Percentiles rank a stretch among this genome's conserved stretches.
Conservation (phyloP, 2,113 vertebrate species). For the Otis tarda region DNA sequence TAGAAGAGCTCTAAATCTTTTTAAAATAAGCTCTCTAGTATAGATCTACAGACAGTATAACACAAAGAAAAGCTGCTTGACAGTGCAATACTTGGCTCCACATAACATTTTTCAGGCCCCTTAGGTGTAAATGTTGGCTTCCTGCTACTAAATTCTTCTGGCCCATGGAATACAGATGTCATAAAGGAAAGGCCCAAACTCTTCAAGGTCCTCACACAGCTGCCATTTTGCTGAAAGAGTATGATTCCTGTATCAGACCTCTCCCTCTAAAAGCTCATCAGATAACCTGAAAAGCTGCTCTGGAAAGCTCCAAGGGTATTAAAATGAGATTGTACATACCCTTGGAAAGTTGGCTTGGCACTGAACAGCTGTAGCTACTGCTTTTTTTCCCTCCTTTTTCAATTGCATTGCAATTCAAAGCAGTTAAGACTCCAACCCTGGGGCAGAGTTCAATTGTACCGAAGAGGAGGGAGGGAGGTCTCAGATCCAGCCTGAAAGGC, state of each 20-base stretch:
- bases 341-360: neutral
- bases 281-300: neutral
- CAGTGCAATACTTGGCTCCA: neutral
- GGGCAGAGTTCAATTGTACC: neutral
- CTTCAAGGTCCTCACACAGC: neutral
- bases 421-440: accelerated
- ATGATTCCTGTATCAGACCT: neutral
- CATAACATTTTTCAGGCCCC: neutral
- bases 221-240: neutral
- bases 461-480: neutral
- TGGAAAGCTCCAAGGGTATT: neutral
- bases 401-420: neutral
- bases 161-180: neutral
- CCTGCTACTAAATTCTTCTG: neutral
- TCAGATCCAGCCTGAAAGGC: neutral
- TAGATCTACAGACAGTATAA: neutral
- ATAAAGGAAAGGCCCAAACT: neutral
- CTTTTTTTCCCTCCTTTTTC: neutral
- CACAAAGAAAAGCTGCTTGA: neutral
- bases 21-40: neutral
- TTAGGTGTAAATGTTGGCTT: neutral
- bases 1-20: neutral
- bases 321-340: neutral
- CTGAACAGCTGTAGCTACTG: neutral
- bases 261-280: neutral